Base-by-base conservation (phyloP, 1,140 invertebrate species). In the Bilobella aurantiaca region DNA sequence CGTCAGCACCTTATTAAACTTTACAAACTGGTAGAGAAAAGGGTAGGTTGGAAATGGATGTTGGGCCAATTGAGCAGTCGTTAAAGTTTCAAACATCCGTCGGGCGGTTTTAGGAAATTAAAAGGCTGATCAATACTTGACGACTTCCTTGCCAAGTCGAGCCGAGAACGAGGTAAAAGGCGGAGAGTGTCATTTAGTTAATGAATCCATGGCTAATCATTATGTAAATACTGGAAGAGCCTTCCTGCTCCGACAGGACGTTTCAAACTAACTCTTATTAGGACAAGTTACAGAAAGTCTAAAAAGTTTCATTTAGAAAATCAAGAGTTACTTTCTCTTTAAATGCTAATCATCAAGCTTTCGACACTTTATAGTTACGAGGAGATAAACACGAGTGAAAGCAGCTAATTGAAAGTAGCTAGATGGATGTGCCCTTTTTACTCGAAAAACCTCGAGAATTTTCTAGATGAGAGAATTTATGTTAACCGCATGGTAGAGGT, bases 1-100 rank as follows among this genome's bases (percentile, higher is more conserved):
- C 12, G 12, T 53, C 49, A 53, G 12, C 49, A 53, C 49, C 14
- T 53, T 53, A 53, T 53, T 53, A 53, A 53, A 53, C 49, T 53
- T 53, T 53, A 53, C 49, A 53, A 53, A 53, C 49, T 23, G 25
- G 49, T 23, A 12, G 8, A 42, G n/a, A 12, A 42, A 42, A 12
- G n/a, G 37, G 8, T 12, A 42, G 8, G n/a, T 12, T 42, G n/a
- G 8, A 12, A 53, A 53, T 53, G 49, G 49, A 16, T 53, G 12
- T 53, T 53, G 12, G 23, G 49, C 49, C 49, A 53, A 53, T 53
- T 53, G 12, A 16, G 49, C 12, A 53, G 12, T 53, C 49, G 49
- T 53, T 53, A 53, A 53, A 53, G 49, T 14, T 53, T 53, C 49
- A 53, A 53, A 53, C 23, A 53, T 8, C 8, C 8, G 21, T 18